Percentiles rank a stretch among this genome's conserved stretches.
Conservation (phyloP, 2,888 invertebrate genomes). For the Xanthia togata region DNA sequence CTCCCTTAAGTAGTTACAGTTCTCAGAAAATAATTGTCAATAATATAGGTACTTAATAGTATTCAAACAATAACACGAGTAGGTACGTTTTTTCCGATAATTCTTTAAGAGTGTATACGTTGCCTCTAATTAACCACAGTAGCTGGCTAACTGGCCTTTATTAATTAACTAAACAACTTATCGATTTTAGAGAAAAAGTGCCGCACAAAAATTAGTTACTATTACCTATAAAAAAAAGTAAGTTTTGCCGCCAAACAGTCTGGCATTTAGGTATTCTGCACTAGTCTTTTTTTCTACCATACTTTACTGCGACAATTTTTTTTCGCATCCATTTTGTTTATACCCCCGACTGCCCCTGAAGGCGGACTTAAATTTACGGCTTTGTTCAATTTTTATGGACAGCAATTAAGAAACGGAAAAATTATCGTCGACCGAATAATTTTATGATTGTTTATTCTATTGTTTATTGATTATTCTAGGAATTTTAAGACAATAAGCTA, state of each 20-base stretch:
- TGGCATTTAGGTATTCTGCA: constrained; percentile 1
- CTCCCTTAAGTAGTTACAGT: neutral
- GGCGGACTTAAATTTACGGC: constrained; percentile 1
- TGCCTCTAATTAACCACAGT: constrained; percentile 18
- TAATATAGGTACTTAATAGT: neutral
- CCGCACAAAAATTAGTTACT: neutral
- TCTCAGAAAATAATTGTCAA: neutral
- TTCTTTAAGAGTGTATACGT: neutral
- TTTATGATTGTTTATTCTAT: neutral
- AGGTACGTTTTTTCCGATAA: neutral
- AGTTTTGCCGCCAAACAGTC: constrained; percentile 46
- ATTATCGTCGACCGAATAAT: neutral
- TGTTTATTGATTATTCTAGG: constrained; percentile 28
- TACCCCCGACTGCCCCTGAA: too few species aligned
- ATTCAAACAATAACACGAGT: neutral
- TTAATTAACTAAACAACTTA: constrained; percentile 8
- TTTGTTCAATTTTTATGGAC: constrained; percentile 20
- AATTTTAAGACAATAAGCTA: constrained; percentile 22
- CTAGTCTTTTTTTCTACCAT: constrained; percentile 15
- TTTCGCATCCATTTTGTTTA: constrained; percentile 7
- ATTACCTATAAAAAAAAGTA: neutral
- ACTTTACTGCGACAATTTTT: neutral
- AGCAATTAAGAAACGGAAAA: constrained; percentile 16
- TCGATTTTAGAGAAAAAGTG: neutral
- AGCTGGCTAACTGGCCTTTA: neutral